Evolutionary conservation across 37 sponge, comb jelly and placozoan species (phyloP).

Genomic region (Diacarnus erythraeanus): DNA sequence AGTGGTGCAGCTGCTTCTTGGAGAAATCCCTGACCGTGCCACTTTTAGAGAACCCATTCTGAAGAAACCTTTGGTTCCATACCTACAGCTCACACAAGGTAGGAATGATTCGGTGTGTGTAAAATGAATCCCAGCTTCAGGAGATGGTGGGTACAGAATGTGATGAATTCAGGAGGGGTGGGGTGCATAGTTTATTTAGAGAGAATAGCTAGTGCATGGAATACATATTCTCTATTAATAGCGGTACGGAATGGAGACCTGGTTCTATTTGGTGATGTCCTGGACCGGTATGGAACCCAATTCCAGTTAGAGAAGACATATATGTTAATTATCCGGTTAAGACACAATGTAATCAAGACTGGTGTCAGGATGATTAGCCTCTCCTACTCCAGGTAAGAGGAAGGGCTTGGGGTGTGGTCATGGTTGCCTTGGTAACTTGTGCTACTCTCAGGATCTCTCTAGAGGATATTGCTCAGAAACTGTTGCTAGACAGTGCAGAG

Average conservation of each 20-base stretch:
- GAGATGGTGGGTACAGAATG: too few species aligned
- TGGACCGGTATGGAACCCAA: slow-evolving; percentile 58
- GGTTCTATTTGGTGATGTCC: slow-evolving; percentile 67
- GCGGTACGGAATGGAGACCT: slow-evolving; percentile 94
- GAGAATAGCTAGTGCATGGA: too few species aligned
- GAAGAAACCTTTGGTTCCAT: slow-evolving; percentile 81
- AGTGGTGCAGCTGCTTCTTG: slow-evolving; percentile 93
- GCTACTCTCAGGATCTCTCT: slow-evolving; percentile 65
- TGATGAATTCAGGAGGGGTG: too few species aligned
- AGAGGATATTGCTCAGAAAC: slow-evolving; percentile 87
- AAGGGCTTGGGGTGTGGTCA: not conserved
- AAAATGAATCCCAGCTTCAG: too few species aligned
- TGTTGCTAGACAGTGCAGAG: slow-evolving; percentile 86
- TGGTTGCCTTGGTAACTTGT: too few species aligned
- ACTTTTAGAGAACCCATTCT: slow-evolving; percentile 87
- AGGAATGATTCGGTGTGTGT: too few species aligned
- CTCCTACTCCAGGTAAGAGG: slow-evolving; percentile 71
- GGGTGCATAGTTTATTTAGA: too few species aligned
- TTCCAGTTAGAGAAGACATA: slow-evolving; percentile 88
- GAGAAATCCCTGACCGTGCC: slow-evolving; percentile 92
- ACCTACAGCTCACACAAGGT: slow-evolving; percentile 91
- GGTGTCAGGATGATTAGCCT: slow-evolving; percentile 81
- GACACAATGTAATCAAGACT: slow-evolving; percentile 99
- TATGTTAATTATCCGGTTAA: slow-evolving; percentile 85
- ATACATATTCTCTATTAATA: too few species aligned